phyloP scores from a whole-genome alignment of 2,113 vertebrate species.

The Lathamus discolor region DNA sequence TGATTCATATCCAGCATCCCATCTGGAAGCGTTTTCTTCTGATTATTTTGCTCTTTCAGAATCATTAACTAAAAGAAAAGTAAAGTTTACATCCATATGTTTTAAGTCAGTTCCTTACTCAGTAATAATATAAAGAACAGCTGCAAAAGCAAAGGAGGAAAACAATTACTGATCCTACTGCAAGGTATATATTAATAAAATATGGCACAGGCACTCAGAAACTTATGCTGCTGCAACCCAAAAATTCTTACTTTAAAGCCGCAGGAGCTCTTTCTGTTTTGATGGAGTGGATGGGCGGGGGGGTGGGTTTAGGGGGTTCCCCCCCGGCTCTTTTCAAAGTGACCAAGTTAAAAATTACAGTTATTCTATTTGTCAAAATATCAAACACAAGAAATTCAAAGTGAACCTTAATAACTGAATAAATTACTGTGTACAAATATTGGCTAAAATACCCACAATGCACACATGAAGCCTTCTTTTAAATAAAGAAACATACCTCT shows the following conservation, averaged over 20 bases:
- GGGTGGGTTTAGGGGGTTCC: background rate
- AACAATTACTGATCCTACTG: background rate
- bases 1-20: constrained; percentile 84
- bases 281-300: no score
- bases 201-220: background rate
- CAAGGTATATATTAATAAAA: background rate
- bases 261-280: background rate
- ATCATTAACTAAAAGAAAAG: constrained; percentile 80
- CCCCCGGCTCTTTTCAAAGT: background rate
- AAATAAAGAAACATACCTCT: constrained; percentile 80
- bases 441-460: background rate
- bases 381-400: background rate
- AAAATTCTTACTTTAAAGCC: background rate
- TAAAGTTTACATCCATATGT: constrained; percentile 9
- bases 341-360: background rate
- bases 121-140: background rate
- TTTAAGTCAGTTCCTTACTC: constrained; percentile 5
- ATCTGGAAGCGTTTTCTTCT: constrained; percentile 85
- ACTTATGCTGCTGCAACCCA: background rate
- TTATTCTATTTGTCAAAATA: background rate
- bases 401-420: background rate
- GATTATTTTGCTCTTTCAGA: constrained; percentile 90
- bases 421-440: background rate
- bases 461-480: background rate
- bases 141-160: background rate